These are phyloP conservation scores for Drosophila fulvimacula DNA, from an alignment of 2,888 invertebrate genomes.

Conservation along the genomic window DNA sequence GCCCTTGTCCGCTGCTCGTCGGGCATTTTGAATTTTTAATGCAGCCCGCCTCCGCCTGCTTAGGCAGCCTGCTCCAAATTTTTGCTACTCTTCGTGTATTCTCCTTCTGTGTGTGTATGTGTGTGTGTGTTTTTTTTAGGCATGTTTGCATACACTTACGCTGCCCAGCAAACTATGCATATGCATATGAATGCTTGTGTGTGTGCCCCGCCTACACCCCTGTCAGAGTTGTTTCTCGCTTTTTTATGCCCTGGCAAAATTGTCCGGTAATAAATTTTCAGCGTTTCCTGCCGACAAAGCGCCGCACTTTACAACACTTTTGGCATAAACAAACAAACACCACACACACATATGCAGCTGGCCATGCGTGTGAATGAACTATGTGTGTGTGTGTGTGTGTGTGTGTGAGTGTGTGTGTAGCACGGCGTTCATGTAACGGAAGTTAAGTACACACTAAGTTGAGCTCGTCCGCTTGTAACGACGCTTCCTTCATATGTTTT, in stretches of 20 bases:
- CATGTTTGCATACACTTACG: slow-evolving; percentile 78
- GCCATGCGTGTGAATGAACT: slow-evolving; percentile 63
- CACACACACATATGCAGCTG: slow-evolving; percentile 39
- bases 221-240: slow-evolving; percentile 34
- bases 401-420: slow-evolving; percentile 16
- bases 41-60: slow-evolving; percentile 58
- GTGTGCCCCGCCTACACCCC: slow-evolving; percentile 13
- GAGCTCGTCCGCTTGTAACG: slow-evolving; percentile 78
- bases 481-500: slow-evolving; percentile 78
- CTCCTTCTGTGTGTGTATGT: slow-evolving; percentile 25
- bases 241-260: slow-evolving; percentile 70
- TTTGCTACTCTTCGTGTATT: slow-evolving; percentile 23
- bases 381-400: slow-evolving; percentile 29
- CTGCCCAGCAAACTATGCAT: slow-evolving; percentile 72
- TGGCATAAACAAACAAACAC: slow-evolving; percentile 78
- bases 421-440: slow-evolving; percentile 73
- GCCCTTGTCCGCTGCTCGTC: slow-evolving; percentile 65
- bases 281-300: slow-evolving; percentile 81
- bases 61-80: slow-evolving; percentile 56
- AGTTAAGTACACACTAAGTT: slow-evolving; percentile 82
- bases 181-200: slow-evolving; percentile 64
- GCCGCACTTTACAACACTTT: slow-evolving; percentile 82
- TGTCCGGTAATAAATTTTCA: slow-evolving; percentile 83
- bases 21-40: slow-evolving; percentile 81
- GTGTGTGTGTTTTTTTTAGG: slow-evolving; percentile 55